Evolutionary conservation across 1,140 invertebrate genomes (phyloP).

Genomic region (Dolichoris vasculosae): DNA sequence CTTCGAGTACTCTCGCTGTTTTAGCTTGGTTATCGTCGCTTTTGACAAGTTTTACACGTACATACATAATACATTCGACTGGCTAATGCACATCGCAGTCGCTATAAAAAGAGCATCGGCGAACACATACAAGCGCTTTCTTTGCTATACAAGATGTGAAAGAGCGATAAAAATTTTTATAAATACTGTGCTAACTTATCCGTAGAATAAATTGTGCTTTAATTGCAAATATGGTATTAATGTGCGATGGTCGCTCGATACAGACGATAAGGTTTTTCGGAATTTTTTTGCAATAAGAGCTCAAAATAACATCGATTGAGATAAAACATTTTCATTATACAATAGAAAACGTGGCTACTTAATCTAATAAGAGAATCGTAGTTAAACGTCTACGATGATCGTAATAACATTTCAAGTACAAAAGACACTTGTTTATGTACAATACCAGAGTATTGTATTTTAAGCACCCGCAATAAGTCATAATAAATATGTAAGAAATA

Average conservation of each 20-base stretch:
- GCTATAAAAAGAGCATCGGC: constrained; percentile 13
- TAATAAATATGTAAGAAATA: constrained; percentile 49
- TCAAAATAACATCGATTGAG: constrained; percentile 32
- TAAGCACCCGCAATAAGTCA: constrained; percentile 47
- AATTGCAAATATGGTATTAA: constrained; percentile 10
- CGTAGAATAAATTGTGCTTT: constrained; percentile 36
- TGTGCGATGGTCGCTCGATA: not conserved
- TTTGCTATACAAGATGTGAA: not conserved
- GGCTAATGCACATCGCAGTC: constrained; percentile 21
- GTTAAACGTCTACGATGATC: constrained; percentile 31
- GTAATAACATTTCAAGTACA: constrained; percentile 45
- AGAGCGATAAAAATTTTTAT: constrained; percentile 32
- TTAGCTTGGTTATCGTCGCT: not conserved
- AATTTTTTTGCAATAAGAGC: constrained; percentile 13
- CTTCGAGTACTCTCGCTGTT: constrained; percentile 8
- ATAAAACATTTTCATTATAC: constrained; percentile 38
- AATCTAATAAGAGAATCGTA: constrained; percentile 37
- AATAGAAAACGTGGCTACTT: constrained; percentile 46
- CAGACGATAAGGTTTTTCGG: not conserved
- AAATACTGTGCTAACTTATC: constrained; percentile 38
- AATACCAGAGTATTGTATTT: constrained; percentile 21
- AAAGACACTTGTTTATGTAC: constrained; percentile 45
- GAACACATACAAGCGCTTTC: constrained; percentile 13
- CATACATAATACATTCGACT: not conserved
- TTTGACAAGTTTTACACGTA: constrained; percentile 6